Evolutionary conservation across 1,140 invertebrate species (phyloP).

Genomic region (Pantala flavescens): DNA sequence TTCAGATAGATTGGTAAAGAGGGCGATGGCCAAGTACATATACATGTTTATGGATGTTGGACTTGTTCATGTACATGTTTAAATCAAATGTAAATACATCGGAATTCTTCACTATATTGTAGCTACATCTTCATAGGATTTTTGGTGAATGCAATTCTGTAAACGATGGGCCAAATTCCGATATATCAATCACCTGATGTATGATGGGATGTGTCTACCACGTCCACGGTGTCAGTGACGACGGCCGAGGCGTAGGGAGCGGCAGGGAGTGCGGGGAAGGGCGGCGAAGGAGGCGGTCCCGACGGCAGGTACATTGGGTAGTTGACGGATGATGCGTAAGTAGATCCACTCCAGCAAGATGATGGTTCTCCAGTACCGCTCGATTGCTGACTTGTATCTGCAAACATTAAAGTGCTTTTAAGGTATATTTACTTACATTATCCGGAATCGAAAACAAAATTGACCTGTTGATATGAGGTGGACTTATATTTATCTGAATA

Average conservation of each 20-base stretch:
- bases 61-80: too few species aligned
- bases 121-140: too few species aligned
- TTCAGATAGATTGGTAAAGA: too few species aligned
- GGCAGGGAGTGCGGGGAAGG: neutral
- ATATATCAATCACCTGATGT: neutral
- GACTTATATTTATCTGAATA: neutral
- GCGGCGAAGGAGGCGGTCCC: neutral
- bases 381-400: slow-evolving; percentile 14
- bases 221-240: neutral
- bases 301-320: neutral
- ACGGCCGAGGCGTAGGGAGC: neutral
- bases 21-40: too few species aligned
- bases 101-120: too few species aligned
- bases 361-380: slow-evolving; percentile 18
- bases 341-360: neutral
- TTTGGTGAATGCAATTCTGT: too few species aligned
- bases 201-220: neutral
- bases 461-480: too few species aligned
- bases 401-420: neutral
- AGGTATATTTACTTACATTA: too few species aligned
- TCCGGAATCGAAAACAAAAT: too few species aligned
- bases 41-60: too few species aligned
- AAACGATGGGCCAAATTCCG: too few species aligned
- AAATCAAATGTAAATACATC: too few species aligned
- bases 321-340: neutral